Base-by-base conservation (phyloP, 2,113 vertebrate species). In the Orcinus orca region DNA sequence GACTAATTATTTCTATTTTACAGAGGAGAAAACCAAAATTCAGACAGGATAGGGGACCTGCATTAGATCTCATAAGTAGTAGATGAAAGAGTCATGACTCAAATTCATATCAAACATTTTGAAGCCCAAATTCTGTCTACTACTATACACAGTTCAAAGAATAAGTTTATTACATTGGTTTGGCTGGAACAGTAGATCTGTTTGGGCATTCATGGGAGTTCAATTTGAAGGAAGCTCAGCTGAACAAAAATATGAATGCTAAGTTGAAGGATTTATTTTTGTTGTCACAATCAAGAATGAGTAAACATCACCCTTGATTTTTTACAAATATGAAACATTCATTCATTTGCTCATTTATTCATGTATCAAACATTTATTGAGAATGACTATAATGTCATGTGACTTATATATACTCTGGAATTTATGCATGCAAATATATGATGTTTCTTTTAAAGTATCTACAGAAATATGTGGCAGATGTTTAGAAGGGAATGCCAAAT, bases 301-400 rank as follows among this genome's bases (percentile, higher is more conserved):
- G 21, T 62, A 94, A 93, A 74, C 74, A 58, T 62, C 10, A 73
- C 20, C 23, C 25, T 86, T 95, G 33, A 85, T 95, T 89, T 53
- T 77, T 88, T 67, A 53, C 20, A 97, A 58, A 85, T 81, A 93
- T 62, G 55, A 67, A 67, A 8, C 33, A 67, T 44, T 85, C 44
- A 86, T 93, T 96, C 20, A 88, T 92, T 95, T 87, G 65, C 83
- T 95, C 82, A 93, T 88, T 92, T 93, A 71, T 58, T 96, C 79
- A 89, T 67, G 67, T 80, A 47, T 79, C 55, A 97, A 87, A 87
- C 14, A 90, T 79, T 88, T 88, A 55, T 53, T 70, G 25, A 68
- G n/a, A 58, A 88, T 83, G 33, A 68, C 41, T 70, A 26, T 90
- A 80, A 82, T 73, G 47, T 63, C 63, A 91, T 65, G 50, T 80